Base-by-base conservation (phyloP, 2,888 invertebrate genomes). In the Orthosia gracilis region DNA sequence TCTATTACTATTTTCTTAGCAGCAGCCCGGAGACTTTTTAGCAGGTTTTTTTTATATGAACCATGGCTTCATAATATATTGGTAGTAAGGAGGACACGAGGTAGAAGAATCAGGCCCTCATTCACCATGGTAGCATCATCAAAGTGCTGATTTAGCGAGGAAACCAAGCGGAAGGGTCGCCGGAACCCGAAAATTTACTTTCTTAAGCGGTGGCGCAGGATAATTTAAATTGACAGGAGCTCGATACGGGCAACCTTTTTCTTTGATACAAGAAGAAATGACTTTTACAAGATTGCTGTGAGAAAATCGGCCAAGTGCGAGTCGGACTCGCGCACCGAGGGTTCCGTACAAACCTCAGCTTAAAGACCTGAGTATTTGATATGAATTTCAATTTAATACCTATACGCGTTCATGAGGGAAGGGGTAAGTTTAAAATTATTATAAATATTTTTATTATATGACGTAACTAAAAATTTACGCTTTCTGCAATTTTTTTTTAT, bases 91-190 rank as follows among this genome's bases (percentile, higher is more conserved):
- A 49, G 15, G 21, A 73, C 40, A 45, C 23, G 40, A 12, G 21
- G 18, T 50, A 50, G 9, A 50, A 61, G 15, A 55, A 31, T 45
- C 18, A 26, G 17, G 11, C 78, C 61, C 49, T 69, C 17, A 62
- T 45, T 62, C 61, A 18, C 78, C 23, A 47, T 62, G 21, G 45
- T 47, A 31, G 61, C 50, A n/a, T n/a, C n/a, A n/a, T 18, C 47
- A 71, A 68, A 62, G 78, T 18, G 70, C 78, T 76, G 76, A 69
- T 76, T 76, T 78, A 52, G 57, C 23, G 23, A 70, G 45, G 57
- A 50, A 76, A n/a, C 55, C 70, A 62, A 69, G 57, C 57, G 62
- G 62, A 76, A 78, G 76, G 78, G 76, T 78, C 76, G 62, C 4
- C 17, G 50, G 17, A 26, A 77, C 45, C 50, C 62, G 57, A 69